Evolutionary conservation across 2,797 vertebrate species (phyloP).

Genomic region (Ptychadena robeensis): DNA sequence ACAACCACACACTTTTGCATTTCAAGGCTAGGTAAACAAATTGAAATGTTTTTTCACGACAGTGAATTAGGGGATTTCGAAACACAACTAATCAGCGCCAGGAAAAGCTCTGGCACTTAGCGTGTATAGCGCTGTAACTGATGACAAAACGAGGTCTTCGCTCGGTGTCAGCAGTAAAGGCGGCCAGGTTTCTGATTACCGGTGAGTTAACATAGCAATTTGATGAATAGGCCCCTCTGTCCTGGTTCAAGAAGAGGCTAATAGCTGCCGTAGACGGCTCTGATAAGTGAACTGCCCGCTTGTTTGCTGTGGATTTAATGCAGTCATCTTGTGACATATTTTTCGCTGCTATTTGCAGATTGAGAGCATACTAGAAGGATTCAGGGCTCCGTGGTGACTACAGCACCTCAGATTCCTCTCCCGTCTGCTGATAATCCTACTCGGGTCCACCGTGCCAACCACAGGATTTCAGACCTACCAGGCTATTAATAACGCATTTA

Average conservation of each 20-base stretch:
- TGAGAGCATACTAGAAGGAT: conserved; percentile 20
- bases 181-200: conserved; percentile 44
- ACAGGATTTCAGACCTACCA: background rate
- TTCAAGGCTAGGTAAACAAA: conserved; percentile 18
- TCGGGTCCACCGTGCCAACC: conserved; percentile 26
- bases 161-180: background rate
- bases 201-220: conserved; percentile 40
- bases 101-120: background rate
- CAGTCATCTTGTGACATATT: conserved; percentile 42
- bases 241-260: conserved; percentile 35
- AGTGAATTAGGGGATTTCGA: conserved; percentile 34
- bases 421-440: conserved; percentile 35
- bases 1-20: conserved; percentile 39
- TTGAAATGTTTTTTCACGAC: conserved; percentile 16
- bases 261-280: conserved; percentile 12
- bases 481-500: conserved; percentile 40
- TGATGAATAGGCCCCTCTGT: conserved; percentile 54
- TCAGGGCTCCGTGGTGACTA: conserved; percentile 5
- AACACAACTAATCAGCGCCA: conserved; percentile 25
- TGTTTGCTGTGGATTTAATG: conserved; percentile 49
- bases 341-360: conserved; percentile 28
- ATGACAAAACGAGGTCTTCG: conserved; percentile 8
- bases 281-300: conserved; percentile 35
- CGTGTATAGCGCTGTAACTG: conserved; percentile 39
- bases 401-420: conserved; percentile 36